Conservation (phyloP, 1,140 invertebrate species). For the Diploscapter pachys region DNA sequence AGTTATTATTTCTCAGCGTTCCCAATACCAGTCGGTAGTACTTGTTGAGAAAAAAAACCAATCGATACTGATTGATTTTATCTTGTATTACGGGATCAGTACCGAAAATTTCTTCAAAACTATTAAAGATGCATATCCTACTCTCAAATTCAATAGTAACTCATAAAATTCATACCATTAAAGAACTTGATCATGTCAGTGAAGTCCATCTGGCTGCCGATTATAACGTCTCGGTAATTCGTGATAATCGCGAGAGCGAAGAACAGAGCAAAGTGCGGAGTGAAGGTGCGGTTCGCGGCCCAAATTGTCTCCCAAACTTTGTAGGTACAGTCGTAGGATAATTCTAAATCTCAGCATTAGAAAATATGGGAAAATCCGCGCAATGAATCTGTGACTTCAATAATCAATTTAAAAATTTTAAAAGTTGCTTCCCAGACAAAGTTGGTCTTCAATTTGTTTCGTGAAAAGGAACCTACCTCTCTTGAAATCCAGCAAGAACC, state of each 20-base stretch:
- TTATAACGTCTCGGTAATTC: conserved; percentile 85
- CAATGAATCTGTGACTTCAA: background rate
- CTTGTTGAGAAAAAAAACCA: background rate
- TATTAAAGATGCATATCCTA: too few relatives aligned
- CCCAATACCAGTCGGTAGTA: background rate
- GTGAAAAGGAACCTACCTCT: conserved; percentile 63
- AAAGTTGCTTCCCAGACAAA: background rate
- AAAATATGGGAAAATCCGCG: background rate
- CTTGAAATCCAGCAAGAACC: conserved; percentile 78
- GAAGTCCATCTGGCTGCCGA: conserved; percentile 92
- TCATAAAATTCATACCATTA: conserved; percentile 70
- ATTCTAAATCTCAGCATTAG: conserved; percentile 65
- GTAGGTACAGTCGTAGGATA: conserved; percentile 85
- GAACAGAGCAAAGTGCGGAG: conserved; percentile 84
- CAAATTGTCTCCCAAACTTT: conserved; percentile 91
- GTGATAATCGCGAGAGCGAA: conserved; percentile 84
- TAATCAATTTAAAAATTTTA: background rate
- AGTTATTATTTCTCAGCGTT: too few relatives aligned
- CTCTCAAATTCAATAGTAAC: too few relatives aligned
- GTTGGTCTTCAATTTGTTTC: background rate
- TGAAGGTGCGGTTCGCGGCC: conserved; percentile 81
- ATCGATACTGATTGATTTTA: background rate
- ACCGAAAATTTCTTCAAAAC: too few relatives aligned
- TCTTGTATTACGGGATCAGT: background rate
- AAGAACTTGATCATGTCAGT: conserved; percentile 97